A percentile compares a stretch with the other conserved stretches of the same genome.
Evolutionary conservation across 2,888 invertebrate species (phyloP).

Genomic region (Epinotia nisella): DNA sequence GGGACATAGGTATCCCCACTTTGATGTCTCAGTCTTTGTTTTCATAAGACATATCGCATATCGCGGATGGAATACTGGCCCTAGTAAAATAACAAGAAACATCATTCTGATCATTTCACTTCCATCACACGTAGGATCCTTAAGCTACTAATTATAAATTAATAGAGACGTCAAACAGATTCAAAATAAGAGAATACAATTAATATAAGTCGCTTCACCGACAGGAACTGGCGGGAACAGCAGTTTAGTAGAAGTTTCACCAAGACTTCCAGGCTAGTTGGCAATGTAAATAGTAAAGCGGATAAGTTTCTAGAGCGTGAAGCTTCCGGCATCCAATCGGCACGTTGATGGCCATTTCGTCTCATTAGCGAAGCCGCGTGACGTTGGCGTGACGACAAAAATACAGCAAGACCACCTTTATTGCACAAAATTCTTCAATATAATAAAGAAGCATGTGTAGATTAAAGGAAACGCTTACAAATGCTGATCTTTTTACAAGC

Average conservation of each 20-base stretch:
- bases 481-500: too few relatives aligned
- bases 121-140: not conserved
- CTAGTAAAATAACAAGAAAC: too few relatives aligned
- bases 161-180: constrained; percentile 4
- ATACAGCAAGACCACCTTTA: not conserved
- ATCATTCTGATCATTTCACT: not conserved
- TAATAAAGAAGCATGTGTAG: too few relatives aligned
- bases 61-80: too few relatives aligned
- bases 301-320: constrained; percentile 21
- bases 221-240: not conserved
- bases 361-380: constrained; percentile 2
- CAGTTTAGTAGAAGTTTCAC: constrained; percentile 10
- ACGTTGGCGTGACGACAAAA: not conserved
- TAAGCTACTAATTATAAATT: not conserved
- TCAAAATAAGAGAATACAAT: not conserved
- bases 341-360: constrained; percentile 11
- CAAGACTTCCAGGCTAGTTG: constrained; percentile 10
- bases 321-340: constrained; percentile 13
- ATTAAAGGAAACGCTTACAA: too few relatives aligned
- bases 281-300: constrained; percentile 7
- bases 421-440: not conserved
- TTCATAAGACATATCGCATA: too few relatives aligned
- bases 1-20: too few relatives aligned
- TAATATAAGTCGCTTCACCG: not conserved
- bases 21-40: too few relatives aligned